These are phyloP conservation scores for Ectropis crepuscularia DNA, from an alignment of 2,888 invertebrate species.

Conservation along the genomic window DNA sequence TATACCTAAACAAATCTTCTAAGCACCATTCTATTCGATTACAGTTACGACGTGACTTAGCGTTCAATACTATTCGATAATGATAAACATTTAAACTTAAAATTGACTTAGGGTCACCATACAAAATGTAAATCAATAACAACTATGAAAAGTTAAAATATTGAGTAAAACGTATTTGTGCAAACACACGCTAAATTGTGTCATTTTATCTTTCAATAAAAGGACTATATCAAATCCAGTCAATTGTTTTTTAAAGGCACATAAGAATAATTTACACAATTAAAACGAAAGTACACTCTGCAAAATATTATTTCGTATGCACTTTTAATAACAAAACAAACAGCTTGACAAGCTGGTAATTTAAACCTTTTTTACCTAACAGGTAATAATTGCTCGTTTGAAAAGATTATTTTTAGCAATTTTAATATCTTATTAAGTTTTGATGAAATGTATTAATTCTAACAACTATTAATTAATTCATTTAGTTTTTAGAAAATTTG, in stretches of 20 bases:
- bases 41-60: conserved; percentile 78
- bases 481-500: conserved; percentile 17
- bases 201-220: conserved; percentile 65
- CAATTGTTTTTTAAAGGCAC: conserved; percentile 79
- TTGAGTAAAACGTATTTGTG: conserved; percentile 78
- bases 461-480: conserved; percentile 7
- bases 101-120: conserved; percentile 71
- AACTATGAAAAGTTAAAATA: conserved; percentile 67
- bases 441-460: conserved; percentile 12
- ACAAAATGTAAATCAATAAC: conserved; percentile 67
- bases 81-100: conserved; percentile 71
- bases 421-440: conserved; percentile 7
- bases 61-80: conserved; percentile 76
- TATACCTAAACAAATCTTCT: conserved; percentile 75
- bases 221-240: conserved; percentile 79
- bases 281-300: conserved; percentile 60
- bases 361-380: conserved; percentile 23
- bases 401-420: conserved; percentile 13
- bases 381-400: conserved; percentile 23
- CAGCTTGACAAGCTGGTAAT: conserved; percentile 42
- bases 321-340: conserved; percentile 42
- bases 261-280: conserved; percentile 79
- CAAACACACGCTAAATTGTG: conserved; percentile 74
- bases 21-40: conserved; percentile 85
- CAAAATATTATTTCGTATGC: conserved; percentile 61